These are phyloP conservation scores for Scopus umbretta DNA, from an alignment of 2,113 vertebrate genomes.

Conservation along the genomic window DNA sequence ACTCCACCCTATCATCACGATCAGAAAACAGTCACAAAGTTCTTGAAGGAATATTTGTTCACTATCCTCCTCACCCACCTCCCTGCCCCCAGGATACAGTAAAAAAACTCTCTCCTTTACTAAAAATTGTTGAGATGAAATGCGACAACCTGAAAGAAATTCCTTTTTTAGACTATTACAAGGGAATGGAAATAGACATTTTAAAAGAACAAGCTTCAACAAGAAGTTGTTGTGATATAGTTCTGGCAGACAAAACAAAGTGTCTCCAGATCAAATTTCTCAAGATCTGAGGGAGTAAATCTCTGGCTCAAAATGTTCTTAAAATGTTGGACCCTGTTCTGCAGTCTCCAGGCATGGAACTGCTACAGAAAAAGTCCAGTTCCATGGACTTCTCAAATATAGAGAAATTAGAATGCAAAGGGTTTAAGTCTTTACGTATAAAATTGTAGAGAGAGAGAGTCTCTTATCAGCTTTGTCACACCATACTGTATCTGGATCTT, in stretches of 20 bases:
- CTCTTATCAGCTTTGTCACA: not conserved
- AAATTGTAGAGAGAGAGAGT: not conserved
- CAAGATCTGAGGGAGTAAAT: not conserved
- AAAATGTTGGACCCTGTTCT: not conserved
- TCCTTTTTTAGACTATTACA: not conserved
- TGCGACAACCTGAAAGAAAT: not conserved
- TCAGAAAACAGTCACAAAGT: not conserved
- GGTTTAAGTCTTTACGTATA: not conserved
- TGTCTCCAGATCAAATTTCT: not conserved
- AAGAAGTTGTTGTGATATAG: not conserved
- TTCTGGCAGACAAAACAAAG: not conserved
- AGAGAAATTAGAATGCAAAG: not conserved
- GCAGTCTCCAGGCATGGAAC: not conserved
- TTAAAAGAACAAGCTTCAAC: conserved; percentile 14
- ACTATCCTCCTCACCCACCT: not conserved
- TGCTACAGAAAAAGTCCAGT: not conserved
- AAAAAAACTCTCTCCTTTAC: not conserved
- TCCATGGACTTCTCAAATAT: not conserved
- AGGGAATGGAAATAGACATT: not conserved
- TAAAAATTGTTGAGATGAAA: not conserved
- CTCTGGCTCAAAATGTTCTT: not conserved
- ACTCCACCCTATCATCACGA: too few relatives aligned
- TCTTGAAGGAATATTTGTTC: not conserved
- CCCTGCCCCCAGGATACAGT: not conserved
- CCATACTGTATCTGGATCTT: not conserved